Evolutionary conservation across 1,140 invertebrate species (phyloP).

Genomic region (Campoletis sonorensis): DNA sequence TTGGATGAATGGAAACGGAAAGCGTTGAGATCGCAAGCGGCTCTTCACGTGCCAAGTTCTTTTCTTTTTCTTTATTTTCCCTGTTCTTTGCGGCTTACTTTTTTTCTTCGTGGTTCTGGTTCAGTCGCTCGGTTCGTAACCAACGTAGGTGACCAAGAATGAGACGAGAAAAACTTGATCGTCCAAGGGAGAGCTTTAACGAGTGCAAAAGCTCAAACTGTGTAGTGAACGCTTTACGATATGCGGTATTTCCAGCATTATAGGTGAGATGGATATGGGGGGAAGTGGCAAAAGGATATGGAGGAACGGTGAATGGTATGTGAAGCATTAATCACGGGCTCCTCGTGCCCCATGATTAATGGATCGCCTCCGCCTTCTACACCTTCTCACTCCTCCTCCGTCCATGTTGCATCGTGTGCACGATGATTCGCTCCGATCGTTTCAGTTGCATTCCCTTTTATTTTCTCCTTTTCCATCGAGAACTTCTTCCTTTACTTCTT

Average conservation of each 20-base stretch:
- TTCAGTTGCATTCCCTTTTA: slow-evolving; percentile 44
- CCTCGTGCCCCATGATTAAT: slow-evolving; percentile 52
- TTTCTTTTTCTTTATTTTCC: not conserved
- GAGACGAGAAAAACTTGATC: slow-evolving; percentile 17
- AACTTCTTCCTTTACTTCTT: not conserved
- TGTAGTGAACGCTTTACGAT: not conserved
- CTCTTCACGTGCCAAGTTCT: not conserved
- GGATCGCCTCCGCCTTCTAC: slow-evolving; percentile 39
- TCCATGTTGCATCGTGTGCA: slow-evolving; percentile 32
- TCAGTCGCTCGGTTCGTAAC: not conserved
- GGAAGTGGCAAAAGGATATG: not conserved
- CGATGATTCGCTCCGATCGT: slow-evolving; percentile 49
- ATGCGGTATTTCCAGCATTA: slow-evolving; percentile 6
- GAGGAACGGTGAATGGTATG: slow-evolving; percentile 1
- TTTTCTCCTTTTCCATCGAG: not conserved
- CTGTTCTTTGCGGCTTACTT: not conserved
- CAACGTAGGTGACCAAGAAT: not conserved
- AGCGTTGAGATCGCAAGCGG: not conserved
- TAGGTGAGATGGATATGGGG: not conserved
- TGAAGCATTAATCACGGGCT: slow-evolving; percentile 50
- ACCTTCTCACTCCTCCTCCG: not conserved
- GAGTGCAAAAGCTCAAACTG: slow-evolving; percentile 10
- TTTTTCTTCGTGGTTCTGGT: not conserved
- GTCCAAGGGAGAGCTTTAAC: not conserved
- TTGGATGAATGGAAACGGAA: slow-evolving; percentile 34